Conservation (phyloP, 2,113 vertebrate genomes). For the Hystrix brachyura region DNA sequence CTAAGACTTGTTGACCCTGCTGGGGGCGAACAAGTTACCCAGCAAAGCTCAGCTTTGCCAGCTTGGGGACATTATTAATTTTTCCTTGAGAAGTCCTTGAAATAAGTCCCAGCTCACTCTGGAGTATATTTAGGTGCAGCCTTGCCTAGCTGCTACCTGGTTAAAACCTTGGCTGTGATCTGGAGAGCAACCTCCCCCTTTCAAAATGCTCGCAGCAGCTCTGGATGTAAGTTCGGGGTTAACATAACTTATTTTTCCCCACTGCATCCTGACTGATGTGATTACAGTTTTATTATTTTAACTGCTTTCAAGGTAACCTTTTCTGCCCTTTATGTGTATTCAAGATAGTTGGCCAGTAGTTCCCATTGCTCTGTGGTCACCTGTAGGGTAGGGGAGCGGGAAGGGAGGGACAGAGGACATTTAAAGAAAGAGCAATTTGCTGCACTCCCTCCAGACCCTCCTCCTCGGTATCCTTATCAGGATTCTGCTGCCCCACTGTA, state of each 20-base stretch:
- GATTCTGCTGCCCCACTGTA: slow-evolving; percentile 53
- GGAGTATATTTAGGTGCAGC: neutral
- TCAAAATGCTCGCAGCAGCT: neutral
- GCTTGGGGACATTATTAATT: neutral
- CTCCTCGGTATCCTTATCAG: slow-evolving; percentile 35
- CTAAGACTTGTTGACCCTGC: neutral
- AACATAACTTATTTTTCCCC: slow-evolving; percentile 72
- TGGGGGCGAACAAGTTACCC: neutral
- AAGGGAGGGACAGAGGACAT: neutral
- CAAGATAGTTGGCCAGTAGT: neutral
- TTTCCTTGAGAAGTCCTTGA: neutral
- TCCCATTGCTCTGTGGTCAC: slow-evolving; percentile 18
- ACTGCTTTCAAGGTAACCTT: slow-evolving; percentile 77
- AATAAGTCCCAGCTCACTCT: neutral
- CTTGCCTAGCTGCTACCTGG: neutral
- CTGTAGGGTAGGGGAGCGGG: neutral
- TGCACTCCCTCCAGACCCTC: slow-evolving; percentile 27
- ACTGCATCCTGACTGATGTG: slow-evolving; percentile 61
- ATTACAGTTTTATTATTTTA: slow-evolving; percentile 80
- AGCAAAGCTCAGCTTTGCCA: neutral
- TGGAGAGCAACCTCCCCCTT: neutral
- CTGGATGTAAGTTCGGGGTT: slow-evolving; percentile 47
- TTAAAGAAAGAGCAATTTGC: slow-evolving; percentile 74
- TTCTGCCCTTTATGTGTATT: slow-evolving; percentile 56
- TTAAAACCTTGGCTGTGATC: neutral